These are phyloP conservation scores for Oreotragus oreotragus DNA, from an alignment of 2,113 vertebrate genomes.

Conservation along the genomic window DNA sequence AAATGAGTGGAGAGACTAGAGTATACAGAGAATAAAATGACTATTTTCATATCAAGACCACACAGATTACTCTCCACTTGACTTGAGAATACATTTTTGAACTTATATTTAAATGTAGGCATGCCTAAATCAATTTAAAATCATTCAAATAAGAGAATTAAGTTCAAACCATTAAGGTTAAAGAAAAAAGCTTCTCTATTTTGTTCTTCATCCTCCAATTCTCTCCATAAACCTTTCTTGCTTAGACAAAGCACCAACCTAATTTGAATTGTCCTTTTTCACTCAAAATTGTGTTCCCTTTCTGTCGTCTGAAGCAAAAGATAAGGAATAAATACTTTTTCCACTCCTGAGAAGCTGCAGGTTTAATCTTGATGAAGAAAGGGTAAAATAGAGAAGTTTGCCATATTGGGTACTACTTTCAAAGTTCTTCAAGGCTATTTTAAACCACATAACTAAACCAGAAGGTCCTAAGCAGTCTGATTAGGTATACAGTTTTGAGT, in stretches of 20 bases:
- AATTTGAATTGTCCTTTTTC: background rate
- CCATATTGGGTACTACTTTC: background rate
- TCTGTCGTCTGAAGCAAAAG: background rate
- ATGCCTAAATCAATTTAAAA: background rate
- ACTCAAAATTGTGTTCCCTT: background rate
- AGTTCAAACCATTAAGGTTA: background rate
- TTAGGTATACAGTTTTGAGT: background rate
- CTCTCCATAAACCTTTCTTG: background rate
- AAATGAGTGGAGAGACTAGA: background rate
- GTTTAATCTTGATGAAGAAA: background rate
- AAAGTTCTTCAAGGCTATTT: background rate
- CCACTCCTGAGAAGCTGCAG: background rate
- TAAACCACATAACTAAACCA: background rate
- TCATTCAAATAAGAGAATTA: background rate
- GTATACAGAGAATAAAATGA: background rate
- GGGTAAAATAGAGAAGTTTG: background rate
- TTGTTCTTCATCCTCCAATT: background rate
- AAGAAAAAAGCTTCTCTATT: background rate
- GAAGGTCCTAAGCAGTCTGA: background rate
- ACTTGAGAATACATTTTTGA: background rate
- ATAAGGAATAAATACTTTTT: background rate
- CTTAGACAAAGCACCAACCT: background rate
- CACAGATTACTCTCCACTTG: background rate
- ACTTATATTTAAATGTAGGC: background rate
- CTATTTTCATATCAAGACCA: background rate